Evolutionary conservation across 2,113 vertebrate species (phyloP), one percentile per base, ranked within the genome.

Genomic region (Caracal caracal): DNA sequence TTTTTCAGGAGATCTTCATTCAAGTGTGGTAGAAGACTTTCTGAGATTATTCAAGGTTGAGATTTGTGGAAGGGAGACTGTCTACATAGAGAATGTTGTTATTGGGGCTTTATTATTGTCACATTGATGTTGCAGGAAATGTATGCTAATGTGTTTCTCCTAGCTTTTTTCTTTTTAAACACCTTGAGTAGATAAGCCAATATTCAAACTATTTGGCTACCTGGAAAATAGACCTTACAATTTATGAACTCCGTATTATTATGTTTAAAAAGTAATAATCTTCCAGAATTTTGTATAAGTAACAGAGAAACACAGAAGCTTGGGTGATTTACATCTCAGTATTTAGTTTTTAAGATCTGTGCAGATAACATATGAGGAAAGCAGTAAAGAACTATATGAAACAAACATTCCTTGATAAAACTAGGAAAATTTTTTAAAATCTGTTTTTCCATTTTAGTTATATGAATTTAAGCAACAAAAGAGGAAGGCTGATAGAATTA

Each of bases 1-100:
- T 40, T 92, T 91, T 94, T 37, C 66, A 61, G 33, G 79, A 28
- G 13, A 53, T 92, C 71, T 93, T 98, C 94, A 94, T 92, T 97
- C 82, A 83, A 49, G 30, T 40, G 40, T 73, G 47, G 47, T 82
- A 79, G 68, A 90, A n/a, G 16, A 26, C 63, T 96, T 95, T 83
- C 78, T 90, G 71, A 88, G 75, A 83, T 92, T 91, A 90, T 85
- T 95, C 65, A 87, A 75, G 13, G 37, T 51, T 63, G 78, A 84
- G 28, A 61, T 93, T 94, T 92, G 80, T 84, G 51, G 71, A 73
- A 16, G 28, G 43, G 66, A 97, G 65, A 56, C 35, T 92, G 33
- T 49, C 37, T 35, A 56, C 12, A 0, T 26, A 70, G 13, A 70
- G 83, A 87, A 84, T 88, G 63, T 61, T 85, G 63, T 88, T 93